Evolutionary conservation across 1,140 invertebrate species (phyloP), one percentile per base, ranked within the genome.

Genomic region (Nasonia longicornis): DNA sequence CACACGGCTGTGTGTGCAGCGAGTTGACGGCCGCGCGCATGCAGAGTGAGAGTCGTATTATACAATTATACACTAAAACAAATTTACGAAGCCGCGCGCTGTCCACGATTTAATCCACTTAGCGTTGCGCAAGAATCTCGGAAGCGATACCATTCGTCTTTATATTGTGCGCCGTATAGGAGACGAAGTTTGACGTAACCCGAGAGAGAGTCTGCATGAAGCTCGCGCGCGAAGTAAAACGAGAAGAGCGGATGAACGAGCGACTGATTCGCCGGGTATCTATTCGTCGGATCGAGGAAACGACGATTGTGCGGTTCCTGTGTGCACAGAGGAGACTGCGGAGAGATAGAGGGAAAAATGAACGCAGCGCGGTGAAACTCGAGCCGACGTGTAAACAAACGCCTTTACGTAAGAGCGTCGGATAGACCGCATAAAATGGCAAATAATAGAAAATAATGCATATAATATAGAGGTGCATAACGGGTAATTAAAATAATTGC

Each of bases 91-190:
- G 14, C 1, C 0, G 1, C 0, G 14, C 14, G n/a, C 8, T 20
- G 14, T 16, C 16, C 58, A 26, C 35, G 26, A 71, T 71, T 71
- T 71, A n/a, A 71, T 71, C 31, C 31, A 31, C 29, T 71, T 42
- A 71, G 3, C 70, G 70, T 38, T 38, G 70, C 52, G 52, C 16
- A 58, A 58, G 52, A 58, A 58, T 58, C 52, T 58, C 52, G 20
- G 4, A 42, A 31, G 35, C 14, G 70, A 71, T 35, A 35, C 42
- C 66, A 77, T 78, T 42, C n/a, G 70, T 78, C 67, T 70, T 70
- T 71, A 58, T 71, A 58, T 38, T 69, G 64, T 52, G 63, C 22
- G 64, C 26, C 3, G 26, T n/a, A 3, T 6, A 67, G 3, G 11
- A 69, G 66, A 69, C n/a, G 11, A 69, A 14, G 14, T 58, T 16